Evolutionary conservation across 2,888 invertebrate species (phyloP).

Genomic region (Dexiosoma caninum): DNA sequence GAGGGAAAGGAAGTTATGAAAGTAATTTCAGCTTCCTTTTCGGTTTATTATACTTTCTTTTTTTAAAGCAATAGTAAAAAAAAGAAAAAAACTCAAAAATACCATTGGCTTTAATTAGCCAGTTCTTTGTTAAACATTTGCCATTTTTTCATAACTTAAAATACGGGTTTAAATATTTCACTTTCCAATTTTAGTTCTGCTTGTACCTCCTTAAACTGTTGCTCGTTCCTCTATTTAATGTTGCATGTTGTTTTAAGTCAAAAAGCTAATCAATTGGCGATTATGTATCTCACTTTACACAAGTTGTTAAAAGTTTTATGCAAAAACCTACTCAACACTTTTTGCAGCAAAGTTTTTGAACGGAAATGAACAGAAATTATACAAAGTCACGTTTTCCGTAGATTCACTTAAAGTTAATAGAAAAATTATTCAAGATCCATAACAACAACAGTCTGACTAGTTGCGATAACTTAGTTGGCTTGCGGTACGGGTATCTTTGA

Average conservation of each 20-base stretch:
- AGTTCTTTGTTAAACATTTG: no score
- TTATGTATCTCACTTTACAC: constrained; percentile 39
- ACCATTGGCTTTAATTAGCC: no score
- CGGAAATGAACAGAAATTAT: constrained; percentile 27
- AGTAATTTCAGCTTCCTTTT: background rate
- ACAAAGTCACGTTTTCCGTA: constrained; percentile 39
- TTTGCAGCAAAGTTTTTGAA: constrained; percentile 1
- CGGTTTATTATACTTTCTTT: no score
- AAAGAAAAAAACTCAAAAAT: no score
- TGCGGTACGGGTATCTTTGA: background rate
- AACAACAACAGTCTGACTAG: background rate
- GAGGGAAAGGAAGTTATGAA: background rate
- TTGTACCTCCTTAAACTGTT: constrained; percentile 10
- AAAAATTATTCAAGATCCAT: constrained; percentile 15
- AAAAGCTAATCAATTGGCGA: constrained; percentile 43
- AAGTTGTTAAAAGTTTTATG: constrained; percentile 31
- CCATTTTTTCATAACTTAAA: no score
- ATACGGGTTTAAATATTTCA: background rate
- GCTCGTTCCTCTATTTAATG: background rate
- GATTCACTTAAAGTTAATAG: constrained; percentile 28
- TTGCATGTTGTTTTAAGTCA: constrained; percentile 32
- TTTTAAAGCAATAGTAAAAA: no score
- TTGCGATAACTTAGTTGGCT: background rate
- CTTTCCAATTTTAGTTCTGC: background rate
- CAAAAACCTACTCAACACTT: constrained; percentile 16